phyloP scores from a whole-genome alignment of 1,140 invertebrate genomes.

The Anastatus disparis region DNA sequence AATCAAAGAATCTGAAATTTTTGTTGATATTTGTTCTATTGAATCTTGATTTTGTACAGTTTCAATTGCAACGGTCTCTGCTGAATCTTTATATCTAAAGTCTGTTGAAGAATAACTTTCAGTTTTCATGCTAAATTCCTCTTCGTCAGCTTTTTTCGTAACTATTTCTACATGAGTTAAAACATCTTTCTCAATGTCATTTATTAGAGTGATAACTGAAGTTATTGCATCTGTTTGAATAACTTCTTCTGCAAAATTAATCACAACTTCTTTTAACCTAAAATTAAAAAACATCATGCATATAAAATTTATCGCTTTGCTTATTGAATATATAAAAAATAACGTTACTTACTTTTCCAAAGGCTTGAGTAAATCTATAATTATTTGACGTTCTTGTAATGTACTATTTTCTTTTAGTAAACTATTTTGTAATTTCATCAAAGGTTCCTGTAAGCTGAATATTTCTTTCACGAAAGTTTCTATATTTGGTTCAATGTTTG shows the following conservation, averaged over 20 bases:
- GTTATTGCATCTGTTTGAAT: conserved; percentile 33
- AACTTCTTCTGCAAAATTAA: conserved; percentile 39
- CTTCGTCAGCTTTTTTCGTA: background rate
- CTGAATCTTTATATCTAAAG: background rate
- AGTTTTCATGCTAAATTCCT: background rate
- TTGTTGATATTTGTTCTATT: background rate
- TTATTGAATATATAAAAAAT: conserved; percentile 1
- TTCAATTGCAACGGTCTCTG: background rate
- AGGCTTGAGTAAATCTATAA: conserved; percentile 43
- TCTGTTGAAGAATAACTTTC: conserved; percentile 13
- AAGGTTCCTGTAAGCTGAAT: conserved; percentile 47
- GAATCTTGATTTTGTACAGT: background rate
- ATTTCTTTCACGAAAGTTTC: conserved; percentile 50
- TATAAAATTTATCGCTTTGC: background rate
- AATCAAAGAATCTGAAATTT: background rate
- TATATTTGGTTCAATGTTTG: conserved; percentile 41
- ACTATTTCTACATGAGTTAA: background rate
- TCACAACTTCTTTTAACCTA: conserved; percentile 47
- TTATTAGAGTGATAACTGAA: conserved; percentile 51
- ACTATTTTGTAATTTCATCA: conserved; percentile 53
- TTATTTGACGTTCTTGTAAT: conserved; percentile 45
- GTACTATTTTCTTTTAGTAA: conserved; percentile 52
- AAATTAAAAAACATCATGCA: conserved; percentile 24
- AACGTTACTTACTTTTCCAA: conserved; percentile 23
- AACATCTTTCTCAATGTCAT: conserved; percentile 54